Conservation (phyloP, 1,140 invertebrate species). For the Brachionus plicatilis region DNA sequence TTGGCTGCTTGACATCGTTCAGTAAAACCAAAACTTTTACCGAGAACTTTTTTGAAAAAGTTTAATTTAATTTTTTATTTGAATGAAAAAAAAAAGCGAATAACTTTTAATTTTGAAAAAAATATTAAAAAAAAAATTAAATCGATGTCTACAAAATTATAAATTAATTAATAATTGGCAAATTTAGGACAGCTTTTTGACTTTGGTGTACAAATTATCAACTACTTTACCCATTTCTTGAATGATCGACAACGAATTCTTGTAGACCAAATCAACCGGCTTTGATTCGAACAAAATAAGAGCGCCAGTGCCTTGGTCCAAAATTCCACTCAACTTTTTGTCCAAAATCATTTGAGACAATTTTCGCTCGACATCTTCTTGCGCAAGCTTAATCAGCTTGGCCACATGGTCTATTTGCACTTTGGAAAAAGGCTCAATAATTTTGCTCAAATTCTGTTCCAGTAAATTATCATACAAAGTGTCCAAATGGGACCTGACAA, state of each 20-base stretch:
- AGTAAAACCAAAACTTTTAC: not conserved
- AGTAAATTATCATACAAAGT: conserved; percentile 96
- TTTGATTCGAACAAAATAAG: conserved; percentile 30
- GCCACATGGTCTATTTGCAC: conserved; percentile 83
- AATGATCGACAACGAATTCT: conserved; percentile 34
- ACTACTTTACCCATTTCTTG: conserved; percentile 35
- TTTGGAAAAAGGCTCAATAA: conserved; percentile 95
- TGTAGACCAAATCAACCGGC: conserved; percentile 19
- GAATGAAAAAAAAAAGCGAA: not conserved
- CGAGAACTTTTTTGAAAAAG: not conserved
- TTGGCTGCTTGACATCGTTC: no score
- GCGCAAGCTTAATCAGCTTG: conserved; percentile 74
- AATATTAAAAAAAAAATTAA: not conserved
- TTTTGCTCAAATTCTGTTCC: conserved; percentile 94
- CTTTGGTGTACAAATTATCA: conserved; percentile 32
- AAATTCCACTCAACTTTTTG: conserved; percentile 71
- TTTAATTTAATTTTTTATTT: not conserved
- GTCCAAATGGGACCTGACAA: conserved; percentile 89
- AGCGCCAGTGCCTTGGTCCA: conserved; percentile 31
- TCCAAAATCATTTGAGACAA: conserved; percentile 99
- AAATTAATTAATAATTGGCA: conserved; percentile 11
- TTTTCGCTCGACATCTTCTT: conserved; percentile 88
- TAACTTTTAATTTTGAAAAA: not conserved
- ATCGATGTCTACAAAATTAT: conserved; percentile 10
- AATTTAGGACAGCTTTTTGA: conserved; percentile 32